These are phyloP conservation scores for Volucella zonaria DNA, from an alignment of 2,888 invertebrate species.

Conservation along the genomic window DNA sequence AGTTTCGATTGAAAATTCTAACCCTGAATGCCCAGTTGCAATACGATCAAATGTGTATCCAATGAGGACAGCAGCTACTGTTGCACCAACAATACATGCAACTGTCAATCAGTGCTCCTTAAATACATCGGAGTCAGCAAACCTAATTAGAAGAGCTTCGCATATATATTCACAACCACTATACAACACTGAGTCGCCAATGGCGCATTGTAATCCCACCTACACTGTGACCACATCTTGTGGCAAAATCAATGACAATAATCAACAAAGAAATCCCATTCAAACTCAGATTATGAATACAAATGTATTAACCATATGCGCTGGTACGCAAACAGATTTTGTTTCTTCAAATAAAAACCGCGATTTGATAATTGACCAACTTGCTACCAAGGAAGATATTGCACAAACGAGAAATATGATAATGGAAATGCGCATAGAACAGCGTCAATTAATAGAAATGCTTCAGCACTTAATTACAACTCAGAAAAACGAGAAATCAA, in stretches of 20 bases:
- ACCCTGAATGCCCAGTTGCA: conserved; percentile 22
- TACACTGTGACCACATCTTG: conserved; percentile 1
- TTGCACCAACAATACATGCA: conserved; percentile 24
- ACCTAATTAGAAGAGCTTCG: background rate
- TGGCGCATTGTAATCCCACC: conserved; percentile 27
- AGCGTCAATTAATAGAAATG: conserved; percentile 76
- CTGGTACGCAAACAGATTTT: conserved; percentile 80
- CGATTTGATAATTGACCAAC: conserved; percentile 37
- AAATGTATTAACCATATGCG: conserved; percentile 79
- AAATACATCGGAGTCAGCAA: background rate
- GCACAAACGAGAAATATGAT: conserved; percentile 75
- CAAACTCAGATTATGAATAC: conserved; percentile 47
- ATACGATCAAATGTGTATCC: conserved; percentile 73
- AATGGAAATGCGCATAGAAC: conserved; percentile 77
- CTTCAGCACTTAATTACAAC: conserved; percentile 38
- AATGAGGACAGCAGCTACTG: conserved; percentile 36
- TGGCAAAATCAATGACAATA: conserved; percentile 2
- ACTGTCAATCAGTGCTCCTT: conserved; percentile 6
- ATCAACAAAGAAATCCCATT: background rate
- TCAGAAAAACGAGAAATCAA: background rate
- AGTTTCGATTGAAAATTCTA: conserved; percentile 74
- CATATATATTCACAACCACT: background rate
- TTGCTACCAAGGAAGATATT: conserved; percentile 78
- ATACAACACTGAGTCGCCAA: conserved; percentile 5
- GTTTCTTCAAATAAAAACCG: conserved; percentile 1